phyloP scores from a whole-genome alignment of 2,888 invertebrate genomes.

The Pristionchus arcanus region DNA sequence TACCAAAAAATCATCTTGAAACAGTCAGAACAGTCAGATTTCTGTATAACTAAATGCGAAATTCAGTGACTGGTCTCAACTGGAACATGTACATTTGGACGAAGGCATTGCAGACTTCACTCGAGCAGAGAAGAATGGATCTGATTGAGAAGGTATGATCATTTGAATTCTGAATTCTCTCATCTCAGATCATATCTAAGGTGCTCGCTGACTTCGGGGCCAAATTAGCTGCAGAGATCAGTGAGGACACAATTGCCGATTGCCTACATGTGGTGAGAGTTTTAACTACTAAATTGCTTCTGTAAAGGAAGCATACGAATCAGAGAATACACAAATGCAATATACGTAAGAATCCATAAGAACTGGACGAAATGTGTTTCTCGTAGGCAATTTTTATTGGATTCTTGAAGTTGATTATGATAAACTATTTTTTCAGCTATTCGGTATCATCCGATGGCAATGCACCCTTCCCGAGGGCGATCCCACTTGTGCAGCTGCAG shows the following conservation, averaged over 20 bases:
- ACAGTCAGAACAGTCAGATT: no score
- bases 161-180: constrained; percentile 57
- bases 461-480: constrained; percentile 57
- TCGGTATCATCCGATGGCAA: constrained; percentile 62
- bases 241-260: constrained; percentile 61
- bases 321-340: not conserved
- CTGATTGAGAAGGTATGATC: constrained; percentile 80
- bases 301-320: not conserved
- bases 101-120: constrained; percentile 90
- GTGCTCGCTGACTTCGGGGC: constrained; percentile 80
- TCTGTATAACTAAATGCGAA: not conserved
- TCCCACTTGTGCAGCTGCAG: constrained; percentile 56
- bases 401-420: no score
- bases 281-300: not conserved
- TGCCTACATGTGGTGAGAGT: constrained; percentile 60
- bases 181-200: constrained; percentile 82
- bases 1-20: no score
- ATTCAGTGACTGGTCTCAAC: constrained; percentile 84
- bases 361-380: no score
- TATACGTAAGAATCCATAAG: not conserved
- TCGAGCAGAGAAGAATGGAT: constrained; percentile 86
- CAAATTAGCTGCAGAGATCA: constrained; percentile 62
- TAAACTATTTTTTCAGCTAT: constrained; percentile 57
- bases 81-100: constrained; percentile 95
- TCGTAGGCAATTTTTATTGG: no score